These are phyloP conservation scores for Saxidomus purpurata DNA, from an alignment of 1,140 invertebrate genomes.

Conservation along the genomic window DNA sequence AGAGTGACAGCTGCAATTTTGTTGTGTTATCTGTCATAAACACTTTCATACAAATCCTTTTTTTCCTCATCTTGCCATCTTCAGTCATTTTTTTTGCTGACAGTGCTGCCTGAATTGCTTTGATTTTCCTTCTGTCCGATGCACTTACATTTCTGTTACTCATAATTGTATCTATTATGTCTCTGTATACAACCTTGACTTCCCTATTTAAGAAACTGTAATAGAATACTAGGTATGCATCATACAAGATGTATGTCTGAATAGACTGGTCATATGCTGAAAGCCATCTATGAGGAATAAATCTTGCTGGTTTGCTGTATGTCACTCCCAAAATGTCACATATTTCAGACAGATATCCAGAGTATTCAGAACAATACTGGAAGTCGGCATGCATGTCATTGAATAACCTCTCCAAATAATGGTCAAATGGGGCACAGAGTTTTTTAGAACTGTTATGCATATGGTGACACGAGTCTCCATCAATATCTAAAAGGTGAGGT, in stretches of 20 bases:
- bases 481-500: conserved; percentile 72
- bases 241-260: conserved; percentile 59
- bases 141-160: neutral
- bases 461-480: conserved; percentile 76
- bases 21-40: conserved; percentile 2
- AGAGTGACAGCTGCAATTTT: conserved; percentile 27
- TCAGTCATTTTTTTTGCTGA: conserved; percentile 9
- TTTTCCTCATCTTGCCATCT: conserved; percentile 20
- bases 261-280: conserved; percentile 70
- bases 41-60: conserved; percentile 13
- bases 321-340: conserved; percentile 68
- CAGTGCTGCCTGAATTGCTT: conserved; percentile 53
- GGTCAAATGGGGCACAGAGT: conserved; percentile 70
- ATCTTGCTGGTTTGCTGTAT: conserved; percentile 66
- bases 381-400: conserved; percentile 71
- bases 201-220: conserved; percentile 50
- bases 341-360: conserved; percentile 58
- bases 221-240: conserved; percentile 69
- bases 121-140: neutral
- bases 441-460: conserved; percentile 69
- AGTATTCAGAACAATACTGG: conserved; percentile 68
- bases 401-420: conserved; percentile 55
- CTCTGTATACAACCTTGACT: neutral
- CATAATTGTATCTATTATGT: neutral
- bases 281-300: conserved; percentile 73